Base-by-base conservation (phyloP, 2,797 vertebrate genomes). In the Choloepus didactylus region DNA sequence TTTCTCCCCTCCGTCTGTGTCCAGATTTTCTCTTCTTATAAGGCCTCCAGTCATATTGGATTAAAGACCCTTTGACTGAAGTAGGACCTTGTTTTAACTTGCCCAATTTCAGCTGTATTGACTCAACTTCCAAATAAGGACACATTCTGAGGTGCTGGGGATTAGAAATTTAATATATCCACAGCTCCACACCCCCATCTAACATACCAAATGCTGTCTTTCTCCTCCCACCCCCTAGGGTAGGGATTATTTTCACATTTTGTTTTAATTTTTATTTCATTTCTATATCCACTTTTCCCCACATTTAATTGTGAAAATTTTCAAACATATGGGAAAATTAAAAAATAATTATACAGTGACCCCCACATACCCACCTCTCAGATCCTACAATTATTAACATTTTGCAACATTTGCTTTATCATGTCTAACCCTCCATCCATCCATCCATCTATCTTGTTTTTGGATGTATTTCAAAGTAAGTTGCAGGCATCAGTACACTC, bases 281-380 rank as follows among this genome's bases (percentile, higher is more conserved):
- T 72, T 89, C 59, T 51, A 16, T 76, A 35, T 80, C 73, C n/a
- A 66, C 64, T 35, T 75, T 89, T 46, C 27, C 75, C 64, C 81
- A 75, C 29, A 79, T 27, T 60, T 56, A 25, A 19, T 51, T 38
- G n/a, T 54, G 46, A 73, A 75, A 49, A 38, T 46, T 66, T 96
- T 93, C 87, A 91, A 93, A 91, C 18, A 7, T 44, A 75, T 82
- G 54, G 27, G 72, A 54, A 81, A 51, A 29, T 59, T 64, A 21
- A 85, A 31, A 19, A 85, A 31, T 92, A 25, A 80, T 15, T 72
- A 41, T 18, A 27, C 44, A 19, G 15, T 9, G 31, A 86, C 27
- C 19, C n/a, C 60, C 67, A 60, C 18, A 27, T 21, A 19, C 9
- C 35, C 67, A 66, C 72, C 59, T 41, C 41, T n/a, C 41, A 79